Conservation (phyloP, 2,888 invertebrate genomes). For the Cephus spinipes region DNA sequence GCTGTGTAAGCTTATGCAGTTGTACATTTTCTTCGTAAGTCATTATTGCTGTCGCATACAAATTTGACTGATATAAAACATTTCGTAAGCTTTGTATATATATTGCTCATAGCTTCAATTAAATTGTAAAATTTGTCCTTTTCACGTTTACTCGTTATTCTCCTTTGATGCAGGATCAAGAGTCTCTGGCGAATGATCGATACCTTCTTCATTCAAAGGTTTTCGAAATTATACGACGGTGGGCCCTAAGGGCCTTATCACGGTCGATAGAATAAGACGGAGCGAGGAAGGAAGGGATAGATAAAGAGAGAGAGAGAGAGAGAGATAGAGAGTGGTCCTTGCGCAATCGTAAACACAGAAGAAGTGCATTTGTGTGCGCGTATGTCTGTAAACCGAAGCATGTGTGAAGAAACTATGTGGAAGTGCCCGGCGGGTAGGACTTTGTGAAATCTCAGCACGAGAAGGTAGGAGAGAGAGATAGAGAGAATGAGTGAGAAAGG, state of each 20-base stretch:
- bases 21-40: neutral
- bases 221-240: neutral
- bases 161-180: neutral
- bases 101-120: neutral
- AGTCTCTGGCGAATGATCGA: neutral
- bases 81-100: neutral
- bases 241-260: neutral
- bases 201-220: neutral
- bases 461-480: neutral
- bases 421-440: slow-evolving; percentile 29
- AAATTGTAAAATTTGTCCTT: neutral
- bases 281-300: no score
- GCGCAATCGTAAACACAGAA: neutral
- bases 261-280: neutral
- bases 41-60: neutral
- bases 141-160: neutral
- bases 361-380: neutral
- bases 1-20: neutral
- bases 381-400: neutral
- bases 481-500: neutral
- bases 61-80: neutral
- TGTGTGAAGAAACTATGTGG: slow-evolving; percentile 28
- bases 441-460: slow-evolving; percentile 25
- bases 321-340: neutral
- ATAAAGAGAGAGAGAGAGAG: no score